phyloP scores from a whole-genome alignment of 1,140 invertebrate species.

The Delia radicum region DNA sequence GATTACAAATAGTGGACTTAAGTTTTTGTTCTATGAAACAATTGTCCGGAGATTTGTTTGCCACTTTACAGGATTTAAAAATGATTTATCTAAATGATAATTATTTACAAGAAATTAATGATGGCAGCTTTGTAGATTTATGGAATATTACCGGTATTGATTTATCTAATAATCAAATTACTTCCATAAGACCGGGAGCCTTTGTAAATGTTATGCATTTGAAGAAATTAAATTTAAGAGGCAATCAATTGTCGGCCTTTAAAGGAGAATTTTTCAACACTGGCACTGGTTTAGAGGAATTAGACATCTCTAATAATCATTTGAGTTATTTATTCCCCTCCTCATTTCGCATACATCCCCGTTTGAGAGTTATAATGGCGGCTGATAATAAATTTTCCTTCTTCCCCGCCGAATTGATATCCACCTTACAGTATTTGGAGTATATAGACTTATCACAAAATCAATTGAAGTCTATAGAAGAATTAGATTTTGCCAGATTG shows the following conservation, averaged over 20 bases:
- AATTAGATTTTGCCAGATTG: conserved; percentile 80
- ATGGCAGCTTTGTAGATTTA: conserved; percentile 71
- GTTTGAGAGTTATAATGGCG: conserved; percentile 68
- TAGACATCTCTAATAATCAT: conserved; percentile 76
- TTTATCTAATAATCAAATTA: conserved; percentile 75
- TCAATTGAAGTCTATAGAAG: conserved; percentile 73
- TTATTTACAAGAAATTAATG: conserved; percentile 68
- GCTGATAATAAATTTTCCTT: conserved; percentile 76
- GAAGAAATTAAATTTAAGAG: conserved; percentile 65
- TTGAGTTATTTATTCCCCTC: conserved; percentile 77
- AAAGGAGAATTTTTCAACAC: conserved; percentile 78
- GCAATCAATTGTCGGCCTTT: conserved; percentile 73
- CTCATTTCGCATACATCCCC: conserved; percentile 78
- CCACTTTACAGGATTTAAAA: conserved; percentile 66
- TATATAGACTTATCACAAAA: conserved; percentile 76
- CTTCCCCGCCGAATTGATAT: conserved; percentile 79
- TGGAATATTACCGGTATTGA: conserved; percentile 71
- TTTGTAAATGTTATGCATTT: conserved; percentile 72
- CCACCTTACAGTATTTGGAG: conserved; percentile 72
- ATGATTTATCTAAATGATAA: conserved; percentile 69
- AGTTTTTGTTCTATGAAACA: conserved; percentile 71
- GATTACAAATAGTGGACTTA: conserved; percentile 70
- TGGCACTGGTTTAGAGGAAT: conserved; percentile 68
- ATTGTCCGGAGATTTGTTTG: conserved; percentile 69
- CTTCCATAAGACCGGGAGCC: conserved; percentile 68